Conservation (phyloP, 2,113 vertebrate species). For the Synodontis membranacea region DNA sequence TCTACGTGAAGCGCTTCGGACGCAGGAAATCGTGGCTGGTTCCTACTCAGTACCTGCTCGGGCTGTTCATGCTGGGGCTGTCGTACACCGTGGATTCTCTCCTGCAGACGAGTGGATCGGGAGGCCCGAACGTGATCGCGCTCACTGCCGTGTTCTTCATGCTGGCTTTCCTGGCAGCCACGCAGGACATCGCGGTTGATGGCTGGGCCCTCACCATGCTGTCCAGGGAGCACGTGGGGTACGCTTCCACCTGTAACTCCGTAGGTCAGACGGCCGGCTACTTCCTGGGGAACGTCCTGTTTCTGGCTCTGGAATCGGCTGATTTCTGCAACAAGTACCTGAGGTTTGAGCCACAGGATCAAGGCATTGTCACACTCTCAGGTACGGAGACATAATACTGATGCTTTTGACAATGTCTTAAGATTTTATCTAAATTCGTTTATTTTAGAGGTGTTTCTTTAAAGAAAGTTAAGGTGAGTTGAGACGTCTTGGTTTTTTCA, state of each 20-base stretch:
- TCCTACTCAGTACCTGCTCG: slow-evolving; percentile 92
- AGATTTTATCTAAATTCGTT: not conserved
- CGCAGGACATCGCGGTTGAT: slow-evolving; percentile 96
- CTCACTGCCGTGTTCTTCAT: slow-evolving; percentile 91
- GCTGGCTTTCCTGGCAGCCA: slow-evolving; percentile 95
- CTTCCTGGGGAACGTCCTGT: slow-evolving; percentile 96
- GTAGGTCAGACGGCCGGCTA: slow-evolving; percentile 97
- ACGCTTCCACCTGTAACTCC: slow-evolving; percentile 97
- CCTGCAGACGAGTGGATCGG: slow-evolving; percentile 72
- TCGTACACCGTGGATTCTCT: slow-evolving; percentile 81
- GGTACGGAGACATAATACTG: slow-evolving; percentile 69
- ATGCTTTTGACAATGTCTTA: not conserved
- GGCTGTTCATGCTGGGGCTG: slow-evolving; percentile 94
- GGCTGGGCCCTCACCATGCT: slow-evolving; percentile 98
- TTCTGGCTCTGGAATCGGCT: slow-evolving; percentile 92
- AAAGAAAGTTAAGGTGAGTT: no score
- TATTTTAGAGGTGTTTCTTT: not conserved
- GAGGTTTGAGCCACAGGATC: slow-evolving; percentile 81
- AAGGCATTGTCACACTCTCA: slow-evolving; percentile 89
- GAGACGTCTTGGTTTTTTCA: not conserved
- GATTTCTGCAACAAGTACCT: slow-evolving; percentile 98
- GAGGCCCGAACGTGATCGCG: slow-evolving; percentile 77
- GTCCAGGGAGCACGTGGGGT: slow-evolving; percentile 93
- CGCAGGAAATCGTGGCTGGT: slow-evolving; percentile 97
- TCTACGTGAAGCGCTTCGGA: slow-evolving; percentile 86